Evolutionary conservation across 2,797 vertebrate species (phyloP).

Genomic region (Sebastes oblongus): DNA sequence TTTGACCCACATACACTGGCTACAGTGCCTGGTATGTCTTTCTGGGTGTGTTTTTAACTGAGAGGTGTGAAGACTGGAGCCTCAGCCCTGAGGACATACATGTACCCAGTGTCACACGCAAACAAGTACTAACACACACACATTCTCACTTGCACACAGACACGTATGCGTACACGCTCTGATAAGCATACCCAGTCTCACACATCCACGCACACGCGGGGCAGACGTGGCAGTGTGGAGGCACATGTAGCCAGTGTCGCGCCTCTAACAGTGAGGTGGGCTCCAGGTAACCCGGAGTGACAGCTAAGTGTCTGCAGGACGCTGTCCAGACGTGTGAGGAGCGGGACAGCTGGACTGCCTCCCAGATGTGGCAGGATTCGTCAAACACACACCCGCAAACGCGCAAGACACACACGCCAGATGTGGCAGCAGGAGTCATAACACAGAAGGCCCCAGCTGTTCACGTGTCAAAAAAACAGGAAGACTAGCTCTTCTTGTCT

Average conservation of each 20-base stretch:
- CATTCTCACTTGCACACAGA: constrained; percentile 35
- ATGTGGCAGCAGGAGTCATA: constrained; percentile 69
- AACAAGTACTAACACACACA: constrained; percentile 15
- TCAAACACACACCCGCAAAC: constrained; percentile 23
- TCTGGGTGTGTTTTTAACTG: constrained; percentile 61
- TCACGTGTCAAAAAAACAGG: constrained; percentile 52
- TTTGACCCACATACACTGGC: constrained; percentile 53
- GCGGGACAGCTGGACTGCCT: constrained; percentile 55
- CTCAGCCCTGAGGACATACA: constrained; percentile 61
- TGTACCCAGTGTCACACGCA: constrained; percentile 52
- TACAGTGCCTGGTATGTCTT: constrained; percentile 59
- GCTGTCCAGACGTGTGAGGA: constrained; percentile 57
- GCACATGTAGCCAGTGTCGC: constrained; percentile 47
- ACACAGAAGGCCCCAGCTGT: constrained; percentile 69
- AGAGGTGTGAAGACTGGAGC: constrained; percentile 75
- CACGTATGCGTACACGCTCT: constrained; percentile 17
- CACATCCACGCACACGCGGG: background rate
- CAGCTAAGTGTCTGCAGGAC: constrained; percentile 69
- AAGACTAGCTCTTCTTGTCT: constrained; percentile 38
- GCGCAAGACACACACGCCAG: constrained; percentile 25
- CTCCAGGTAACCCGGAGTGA: constrained; percentile 75
- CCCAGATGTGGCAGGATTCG: constrained; percentile 66
- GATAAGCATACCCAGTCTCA: background rate
- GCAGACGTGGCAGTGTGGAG: constrained; percentile 42
- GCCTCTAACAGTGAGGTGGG: constrained; percentile 61